phyloP scores from a whole-genome alignment of 92 coral and sea anemone genomes.

The Umimayanthus chanpuru region DNA sequence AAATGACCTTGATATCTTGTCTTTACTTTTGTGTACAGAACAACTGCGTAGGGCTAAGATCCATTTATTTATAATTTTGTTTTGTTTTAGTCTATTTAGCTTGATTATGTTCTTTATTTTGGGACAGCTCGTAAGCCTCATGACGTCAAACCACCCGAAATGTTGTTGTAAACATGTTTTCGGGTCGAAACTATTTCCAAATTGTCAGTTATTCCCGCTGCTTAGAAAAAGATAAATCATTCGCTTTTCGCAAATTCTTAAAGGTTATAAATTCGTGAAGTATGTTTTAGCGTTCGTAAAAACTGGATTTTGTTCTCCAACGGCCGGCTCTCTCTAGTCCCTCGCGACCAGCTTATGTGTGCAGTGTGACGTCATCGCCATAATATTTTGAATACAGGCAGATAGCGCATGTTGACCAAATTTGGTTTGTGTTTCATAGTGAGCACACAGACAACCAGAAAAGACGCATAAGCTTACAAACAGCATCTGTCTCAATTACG shows the following conservation, averaged over 20 bases:
- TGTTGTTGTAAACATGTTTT: slow-evolving; percentile 34
- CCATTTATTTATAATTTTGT: not conserved
- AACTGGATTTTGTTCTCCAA: not conserved
- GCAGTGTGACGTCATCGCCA: slow-evolving; percentile 31
- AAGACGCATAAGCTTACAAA: not conserved
- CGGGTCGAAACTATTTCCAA: not conserved
- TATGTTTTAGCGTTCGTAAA: not conserved
- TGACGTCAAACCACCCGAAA: slow-evolving; percentile 32
- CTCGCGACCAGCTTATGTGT: not conserved
- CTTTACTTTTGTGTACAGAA: too few species aligned
- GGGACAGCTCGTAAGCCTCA: not conserved
- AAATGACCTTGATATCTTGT: not conserved
- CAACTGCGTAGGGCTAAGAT: not conserved
- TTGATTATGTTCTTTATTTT: not conserved
- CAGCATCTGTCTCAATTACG: slow-evolving; percentile 15
- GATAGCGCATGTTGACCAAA: slow-evolving; percentile 14
- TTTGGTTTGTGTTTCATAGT: slow-evolving; percentile 4
- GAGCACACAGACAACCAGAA: not conserved
- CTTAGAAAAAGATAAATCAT: not conserved
- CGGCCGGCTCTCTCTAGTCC: slow-evolving; percentile 9
- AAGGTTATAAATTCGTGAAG: not conserved
- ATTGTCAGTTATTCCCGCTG: not conserved
- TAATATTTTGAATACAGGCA: slow-evolving; percentile 1
- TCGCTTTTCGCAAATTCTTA: not conserved
- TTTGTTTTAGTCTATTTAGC: not conserved